These are phyloP conservation scores for Macroramphosus scolopax DNA, from an alignment of 2,797 vertebrate species.

Conservation along the genomic window DNA sequence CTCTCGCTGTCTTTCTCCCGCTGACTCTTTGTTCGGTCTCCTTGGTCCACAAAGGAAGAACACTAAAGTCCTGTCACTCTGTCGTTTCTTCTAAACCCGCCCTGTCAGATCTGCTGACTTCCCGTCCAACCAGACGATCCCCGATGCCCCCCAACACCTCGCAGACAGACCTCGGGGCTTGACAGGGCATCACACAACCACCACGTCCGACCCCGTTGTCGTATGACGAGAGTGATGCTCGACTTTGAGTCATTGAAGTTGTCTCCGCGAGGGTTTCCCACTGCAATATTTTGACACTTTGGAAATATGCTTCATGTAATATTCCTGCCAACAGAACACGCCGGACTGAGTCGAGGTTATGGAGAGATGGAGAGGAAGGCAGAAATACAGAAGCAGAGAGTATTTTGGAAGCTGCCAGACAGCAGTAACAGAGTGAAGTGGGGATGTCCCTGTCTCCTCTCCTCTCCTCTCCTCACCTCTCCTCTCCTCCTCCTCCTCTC, in stretches of 20 bases:
- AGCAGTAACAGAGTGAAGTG: constrained; percentile 34
- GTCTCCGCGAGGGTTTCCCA: constrained; percentile 17
- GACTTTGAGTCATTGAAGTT: constrained; percentile 32
- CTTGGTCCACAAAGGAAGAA: constrained; percentile 28
- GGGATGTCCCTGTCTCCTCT: constrained; percentile 28
- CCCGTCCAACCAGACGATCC: constrained; percentile 28
- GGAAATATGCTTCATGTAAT: constrained; percentile 41
- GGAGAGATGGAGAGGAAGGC: constrained; percentile 9
- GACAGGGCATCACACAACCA: constrained; percentile 46
- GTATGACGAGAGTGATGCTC: constrained; percentile 14
- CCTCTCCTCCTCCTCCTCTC: background rate
- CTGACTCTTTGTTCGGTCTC: constrained; percentile 22
- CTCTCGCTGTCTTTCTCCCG: constrained; percentile 13
- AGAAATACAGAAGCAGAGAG: constrained; percentile 25
- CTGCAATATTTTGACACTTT: constrained; percentile 42
- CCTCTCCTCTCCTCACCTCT: background rate
- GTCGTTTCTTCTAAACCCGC: constrained; percentile 32
- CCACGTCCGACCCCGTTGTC: background rate
- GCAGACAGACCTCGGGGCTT: constrained; percentile 17
- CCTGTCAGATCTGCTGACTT: constrained; percentile 41
- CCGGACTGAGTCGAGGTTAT: constrained; percentile 25
- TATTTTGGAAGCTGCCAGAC: constrained; percentile 33
- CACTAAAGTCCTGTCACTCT: constrained; percentile 34
- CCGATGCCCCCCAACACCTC: constrained; percentile 22
- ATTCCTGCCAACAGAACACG: constrained; percentile 24